These are phyloP conservation scores for Saxidomus purpurata DNA, from an alignment of 1,140 invertebrate species.

Conservation along the genomic window DNA sequence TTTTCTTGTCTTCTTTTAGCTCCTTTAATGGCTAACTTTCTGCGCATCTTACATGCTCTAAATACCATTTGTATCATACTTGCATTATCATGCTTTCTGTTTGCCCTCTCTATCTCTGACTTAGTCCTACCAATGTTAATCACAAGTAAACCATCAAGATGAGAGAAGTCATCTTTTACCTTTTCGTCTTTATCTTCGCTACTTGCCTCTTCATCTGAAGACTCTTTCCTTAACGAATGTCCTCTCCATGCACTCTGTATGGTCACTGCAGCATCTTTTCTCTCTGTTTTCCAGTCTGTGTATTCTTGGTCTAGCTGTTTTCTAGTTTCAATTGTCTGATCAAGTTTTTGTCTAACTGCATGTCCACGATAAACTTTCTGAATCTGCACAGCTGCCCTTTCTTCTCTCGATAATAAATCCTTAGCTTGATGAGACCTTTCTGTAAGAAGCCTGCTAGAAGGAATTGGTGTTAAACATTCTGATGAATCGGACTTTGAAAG, in stretches of 20 bases:
- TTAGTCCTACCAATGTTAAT: conserved; percentile 59
- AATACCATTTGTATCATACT: conserved; percentile 49
- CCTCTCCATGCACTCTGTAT: conserved; percentile 64
- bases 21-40: conserved; percentile 22
- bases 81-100: conserved; percentile 13
- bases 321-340: conserved; percentile 1
- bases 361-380: conserved; percentile 53
- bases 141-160: conserved; percentile 32
- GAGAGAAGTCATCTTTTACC: conserved; percentile 8
- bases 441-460: background rate
- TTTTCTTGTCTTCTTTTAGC: conserved; percentile 9
- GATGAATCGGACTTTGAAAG: background rate
- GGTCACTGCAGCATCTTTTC: conserved; percentile 27
- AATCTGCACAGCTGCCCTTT: conserved; percentile 42
- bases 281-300: conserved; percentile 33
- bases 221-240: conserved; percentile 35
- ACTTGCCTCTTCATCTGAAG: background rate
- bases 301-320: conserved; percentile 43
- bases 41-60: conserved; percentile 55
- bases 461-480: background rate
- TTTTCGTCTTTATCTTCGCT: conserved; percentile 19
- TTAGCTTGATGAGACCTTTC: conserved; percentile 11
- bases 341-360: background rate
- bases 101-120: conserved; percentile 61
- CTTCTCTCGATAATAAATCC: background rate